Evolutionary conservation across 2,113 vertebrate species (phyloP), one percentile per base, ranked within the genome.

Genomic region (Aythya baeri): DNA sequence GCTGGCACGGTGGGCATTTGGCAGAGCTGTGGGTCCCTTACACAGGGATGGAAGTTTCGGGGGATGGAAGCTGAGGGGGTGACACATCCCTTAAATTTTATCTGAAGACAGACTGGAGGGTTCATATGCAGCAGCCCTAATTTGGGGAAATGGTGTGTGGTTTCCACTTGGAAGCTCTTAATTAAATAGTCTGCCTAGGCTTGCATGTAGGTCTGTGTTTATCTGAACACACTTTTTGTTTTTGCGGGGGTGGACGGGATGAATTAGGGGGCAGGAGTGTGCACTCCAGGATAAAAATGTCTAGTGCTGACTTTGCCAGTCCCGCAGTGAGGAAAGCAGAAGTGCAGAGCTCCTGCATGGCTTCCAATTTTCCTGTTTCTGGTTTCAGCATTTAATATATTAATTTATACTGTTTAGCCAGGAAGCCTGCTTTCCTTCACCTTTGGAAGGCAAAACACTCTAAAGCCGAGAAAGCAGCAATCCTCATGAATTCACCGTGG

Each of bases 111-210:
- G 78, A 89, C 52, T 1, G 7, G 70, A 90, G 54, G 65, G 61
- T 46, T 96, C 70, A 71, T 66, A 34, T 21, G 57, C 54, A 85
- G 86, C 62, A 67, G 34, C 54, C 81, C 80, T 84, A 71, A 86
- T 89, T 67, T 92, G 80, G 63, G 86, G 73, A 96, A 95, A 89
- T 32, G 78, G 62, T 83, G 62, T 61, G 58, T 0, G 8, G 73
- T 89, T 94, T 97, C 80, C 77, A 84, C 63, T 88, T 8, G 49
- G 89, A 95, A 95, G 91, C 68, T 95, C 76, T 79, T 97, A 63
- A 89, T 94, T 92, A 93, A 95, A 86, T 86, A 58, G 54, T 32
- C 36, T 68, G 46, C 2, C 26, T 73, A 74, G 83, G 81, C 52
- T 95, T 65, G 61, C 29, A 74, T 92, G 62, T 41, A 71, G 44